These are phyloP conservation scores for Iphiclides podalirius DNA, from an alignment of 2,888 invertebrate genomes.

Conservation along the genomic window DNA sequence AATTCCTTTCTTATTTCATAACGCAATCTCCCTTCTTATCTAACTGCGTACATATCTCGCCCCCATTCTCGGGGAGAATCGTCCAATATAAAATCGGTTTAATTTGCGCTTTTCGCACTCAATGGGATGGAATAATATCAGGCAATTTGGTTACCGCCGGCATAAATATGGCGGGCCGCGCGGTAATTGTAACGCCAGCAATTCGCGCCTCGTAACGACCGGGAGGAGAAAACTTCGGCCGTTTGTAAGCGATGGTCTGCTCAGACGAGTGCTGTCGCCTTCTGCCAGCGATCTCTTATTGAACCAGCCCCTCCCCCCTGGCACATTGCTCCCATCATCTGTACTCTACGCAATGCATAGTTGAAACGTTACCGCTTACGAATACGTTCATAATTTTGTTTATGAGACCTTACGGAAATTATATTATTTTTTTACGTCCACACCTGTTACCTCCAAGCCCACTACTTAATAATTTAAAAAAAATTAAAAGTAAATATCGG, in stretches of 20 bases:
- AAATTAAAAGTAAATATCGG: no score
- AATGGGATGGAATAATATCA: conserved; percentile 81
- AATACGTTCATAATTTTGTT: no score
- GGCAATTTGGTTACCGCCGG: conserved; percentile 80
- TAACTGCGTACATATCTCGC: conserved; percentile 76
- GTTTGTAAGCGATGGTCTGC: conserved; percentile 60
- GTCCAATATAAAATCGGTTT: conserved; percentile 81
- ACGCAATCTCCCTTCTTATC: conserved; percentile 79
- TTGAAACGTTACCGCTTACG: no score
- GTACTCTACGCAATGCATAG: background rate
- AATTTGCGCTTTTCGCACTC: conserved; percentile 81
- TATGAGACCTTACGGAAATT: no score
- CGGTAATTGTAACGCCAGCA: conserved; percentile 78
- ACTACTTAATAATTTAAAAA: no score
- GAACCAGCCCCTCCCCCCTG: background rate
- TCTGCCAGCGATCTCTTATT: conserved; percentile 14
- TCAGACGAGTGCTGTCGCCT: conserved; percentile 25
- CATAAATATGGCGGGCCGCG: conserved; percentile 78
- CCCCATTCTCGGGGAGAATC: conserved; percentile 75
- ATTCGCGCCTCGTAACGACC: conserved; percentile 79
- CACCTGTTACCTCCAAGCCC: no score
- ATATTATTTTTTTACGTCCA: no score
- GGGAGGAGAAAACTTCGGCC: conserved; percentile 72
- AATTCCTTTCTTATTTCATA: conserved; percentile 79
- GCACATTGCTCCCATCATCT: background rate